Percentiles rank a stretch among this genome's conserved stretches.
These are phyloP conservation scores for Drosophila malerkotliana DNA, from an alignment of 1,140 invertebrate genomes.

Conservation along the genomic window DNA sequence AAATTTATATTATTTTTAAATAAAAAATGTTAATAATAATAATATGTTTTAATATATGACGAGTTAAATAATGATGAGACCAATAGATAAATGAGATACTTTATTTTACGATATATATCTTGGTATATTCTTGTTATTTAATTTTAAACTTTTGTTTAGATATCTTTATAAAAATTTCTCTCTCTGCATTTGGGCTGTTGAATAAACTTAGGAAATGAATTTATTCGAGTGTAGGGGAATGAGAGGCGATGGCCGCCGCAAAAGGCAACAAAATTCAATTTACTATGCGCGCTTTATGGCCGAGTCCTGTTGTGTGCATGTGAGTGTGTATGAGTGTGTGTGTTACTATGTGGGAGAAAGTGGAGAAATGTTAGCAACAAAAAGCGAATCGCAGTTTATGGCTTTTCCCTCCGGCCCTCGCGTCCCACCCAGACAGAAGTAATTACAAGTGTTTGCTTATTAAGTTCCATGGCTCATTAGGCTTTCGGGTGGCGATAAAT, in stretches of 20 bases:
- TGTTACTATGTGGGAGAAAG: background rate
- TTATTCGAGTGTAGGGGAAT: constrained; percentile 19
- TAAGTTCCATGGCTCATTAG: constrained; percentile 81
- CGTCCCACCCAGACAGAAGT: constrained; percentile 50
- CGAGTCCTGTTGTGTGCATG: constrained; percentile 43
- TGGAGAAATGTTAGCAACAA: background rate
- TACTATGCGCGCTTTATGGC: constrained; percentile 80
- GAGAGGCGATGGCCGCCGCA: constrained; percentile 51
- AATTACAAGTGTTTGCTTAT: constrained; percentile 81
- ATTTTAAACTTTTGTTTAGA: too few species aligned
- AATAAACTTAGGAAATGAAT: constrained; percentile 14
- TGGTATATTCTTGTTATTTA: too few species aligned
- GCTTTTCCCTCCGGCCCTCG: background rate
- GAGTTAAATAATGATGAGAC: background rate
- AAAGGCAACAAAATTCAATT: constrained; percentile 81
- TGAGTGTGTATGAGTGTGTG: background rate
- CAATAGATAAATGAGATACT: too few species aligned
- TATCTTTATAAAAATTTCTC: background rate
- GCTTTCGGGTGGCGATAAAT: constrained; percentile 64
- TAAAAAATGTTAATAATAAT: too few species aligned
- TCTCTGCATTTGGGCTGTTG: background rate
- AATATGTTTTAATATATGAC: too few species aligned
- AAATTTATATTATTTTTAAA: too few species aligned
- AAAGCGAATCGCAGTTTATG: constrained; percentile 22
- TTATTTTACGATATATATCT: background rate